Percentiles rank a stretch among this genome's conserved stretches.
These are phyloP conservation scores for Notolabrus celidotus DNA, from an alignment of 2,797 vertebrate species.

Conservation along the genomic window DNA sequence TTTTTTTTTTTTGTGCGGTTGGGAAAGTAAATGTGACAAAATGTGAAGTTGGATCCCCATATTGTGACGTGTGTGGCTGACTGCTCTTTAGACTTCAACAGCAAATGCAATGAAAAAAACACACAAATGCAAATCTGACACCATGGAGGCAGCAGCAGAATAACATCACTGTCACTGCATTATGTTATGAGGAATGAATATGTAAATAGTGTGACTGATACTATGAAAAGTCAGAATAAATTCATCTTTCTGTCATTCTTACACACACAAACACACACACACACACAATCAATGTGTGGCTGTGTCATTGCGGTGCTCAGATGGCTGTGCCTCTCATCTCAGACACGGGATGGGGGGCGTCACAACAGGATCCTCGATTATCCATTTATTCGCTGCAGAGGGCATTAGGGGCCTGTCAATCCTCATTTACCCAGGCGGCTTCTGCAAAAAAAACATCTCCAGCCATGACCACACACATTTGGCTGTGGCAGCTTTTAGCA, in stretches of 20 bases:
- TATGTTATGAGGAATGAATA: slow-evolving; percentile 75
- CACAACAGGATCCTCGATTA: slow-evolving; percentile 79
- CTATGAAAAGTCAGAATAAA: slow-evolving; percentile 68
- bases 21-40: slow-evolving; percentile 32
- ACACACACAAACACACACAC: slow-evolving; percentile 20
- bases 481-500: slow-evolving; percentile 27
- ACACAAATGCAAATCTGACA: slow-evolving; percentile 47
- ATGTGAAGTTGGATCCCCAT: slow-evolving; percentile 31
- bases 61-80: slow-evolving; percentile 19
- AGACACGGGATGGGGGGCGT: slow-evolving; percentile 61
- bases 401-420: slow-evolving; percentile 79
- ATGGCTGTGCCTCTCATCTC: slow-evolving; percentile 74
- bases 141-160: slow-evolving; percentile 45
- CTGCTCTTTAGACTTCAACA: slow-evolving; percentile 21
- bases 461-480: slow-evolving; percentile 52
- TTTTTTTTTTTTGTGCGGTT: slow-evolving; percentile 24
- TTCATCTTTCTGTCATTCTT: slow-evolving; percentile 72
- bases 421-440: slow-evolving; percentile 67
- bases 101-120: slow-evolving; percentile 17
- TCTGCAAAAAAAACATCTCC: slow-evolving; percentile 42
- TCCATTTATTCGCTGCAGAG: slow-evolving; percentile 78
- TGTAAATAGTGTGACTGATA: slow-evolving; percentile 74
- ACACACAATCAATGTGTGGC: slow-evolving; percentile 70
- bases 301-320: slow-evolving; percentile 73
- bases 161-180: slow-evolving; percentile 69